phyloP scores from a whole-genome alignment of 2,888 invertebrate species.

The Ecdyonurus torrentis region DNA sequence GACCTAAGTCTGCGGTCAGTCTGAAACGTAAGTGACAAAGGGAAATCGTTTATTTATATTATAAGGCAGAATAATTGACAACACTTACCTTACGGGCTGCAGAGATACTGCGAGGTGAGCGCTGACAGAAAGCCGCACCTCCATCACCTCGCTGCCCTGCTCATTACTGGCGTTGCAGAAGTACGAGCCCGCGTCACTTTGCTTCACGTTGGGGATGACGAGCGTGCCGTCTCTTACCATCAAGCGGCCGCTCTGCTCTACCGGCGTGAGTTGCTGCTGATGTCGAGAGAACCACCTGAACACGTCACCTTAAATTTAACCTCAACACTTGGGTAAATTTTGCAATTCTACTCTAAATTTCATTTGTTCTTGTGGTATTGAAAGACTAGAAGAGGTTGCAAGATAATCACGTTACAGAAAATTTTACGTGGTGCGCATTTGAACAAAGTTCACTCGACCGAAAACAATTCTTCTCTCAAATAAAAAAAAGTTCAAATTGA shows the following conservation, averaged over 20 bases:
- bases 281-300: slow-evolving; percentile 33
- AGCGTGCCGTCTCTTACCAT: slow-evolving; percentile 33
- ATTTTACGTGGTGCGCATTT: no score
- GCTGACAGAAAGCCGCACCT: slow-evolving; percentile 31
- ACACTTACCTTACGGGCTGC: slow-evolving; percentile 19
- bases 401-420: no score
- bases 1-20: slow-evolving; percentile 31
- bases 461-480: no score
- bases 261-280: slow-evolving; percentile 30
- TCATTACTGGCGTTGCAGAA: slow-evolving; percentile 35
- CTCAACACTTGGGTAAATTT: background rate
- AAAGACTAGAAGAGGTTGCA: no score
- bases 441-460: no score
- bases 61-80: background rate
- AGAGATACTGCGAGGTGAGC: slow-evolving; percentile 27
- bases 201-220: slow-evolving; percentile 32
- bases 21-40: slow-evolving; percentile 15
- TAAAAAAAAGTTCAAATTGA: no score
- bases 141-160: slow-evolving; percentile 35
- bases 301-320: background rate
- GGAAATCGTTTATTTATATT: background rate
- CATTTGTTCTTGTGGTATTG: no score
- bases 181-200: slow-evolving; percentile 32
- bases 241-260: slow-evolving; percentile 30
- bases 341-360: no score